A percentile compares a stretch with the other conserved stretches of the same genome.
Conservation (phyloP, 2,113 vertebrate species). For the Sorex araneus region DNA sequence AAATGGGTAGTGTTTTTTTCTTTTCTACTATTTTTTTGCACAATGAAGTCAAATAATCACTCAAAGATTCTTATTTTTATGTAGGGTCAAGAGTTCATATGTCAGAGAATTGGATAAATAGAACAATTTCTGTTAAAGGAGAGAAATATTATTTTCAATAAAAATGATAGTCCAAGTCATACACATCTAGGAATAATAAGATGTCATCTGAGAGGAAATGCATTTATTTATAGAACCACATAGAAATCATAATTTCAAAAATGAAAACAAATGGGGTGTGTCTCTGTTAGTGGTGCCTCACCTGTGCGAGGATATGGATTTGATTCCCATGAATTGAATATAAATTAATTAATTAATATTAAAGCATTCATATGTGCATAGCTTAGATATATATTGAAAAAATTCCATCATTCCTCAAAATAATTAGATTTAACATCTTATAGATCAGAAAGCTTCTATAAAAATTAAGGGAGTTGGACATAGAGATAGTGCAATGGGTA, state of each 20-base stretch:
- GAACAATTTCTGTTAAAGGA: conserved; percentile 54
- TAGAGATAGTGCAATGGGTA: too few relatives aligned
- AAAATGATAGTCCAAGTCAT: conserved; percentile 86
- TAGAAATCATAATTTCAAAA: too few relatives aligned
- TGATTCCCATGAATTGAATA: background rate
- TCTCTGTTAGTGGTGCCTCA: background rate
- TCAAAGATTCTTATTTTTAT: conserved; percentile 80
- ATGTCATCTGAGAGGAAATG: conserved; percentile 79
- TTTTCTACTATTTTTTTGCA: conserved; percentile 49
- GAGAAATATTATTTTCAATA: conserved; percentile 85
- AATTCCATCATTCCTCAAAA: background rate
- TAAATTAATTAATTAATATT: background rate
- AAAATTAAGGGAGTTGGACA: background rate
- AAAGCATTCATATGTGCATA: background rate
- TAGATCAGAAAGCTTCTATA: background rate
- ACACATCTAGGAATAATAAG: conserved; percentile 85
- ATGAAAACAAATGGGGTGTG: background rate
- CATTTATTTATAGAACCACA: background rate
- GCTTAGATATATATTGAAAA: background rate
- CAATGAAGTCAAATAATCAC: conserved; percentile 78
- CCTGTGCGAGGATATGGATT: background rate
- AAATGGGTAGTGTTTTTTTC: conserved; percentile 55
- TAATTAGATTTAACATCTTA: background rate
- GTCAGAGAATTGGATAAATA: conserved; percentile 87
- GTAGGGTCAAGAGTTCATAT: conserved; percentile 79